These are phyloP conservation scores for Lophius piscatorius DNA, from an alignment of 2,113 vertebrate genomes.

Conservation along the genomic window DNA sequence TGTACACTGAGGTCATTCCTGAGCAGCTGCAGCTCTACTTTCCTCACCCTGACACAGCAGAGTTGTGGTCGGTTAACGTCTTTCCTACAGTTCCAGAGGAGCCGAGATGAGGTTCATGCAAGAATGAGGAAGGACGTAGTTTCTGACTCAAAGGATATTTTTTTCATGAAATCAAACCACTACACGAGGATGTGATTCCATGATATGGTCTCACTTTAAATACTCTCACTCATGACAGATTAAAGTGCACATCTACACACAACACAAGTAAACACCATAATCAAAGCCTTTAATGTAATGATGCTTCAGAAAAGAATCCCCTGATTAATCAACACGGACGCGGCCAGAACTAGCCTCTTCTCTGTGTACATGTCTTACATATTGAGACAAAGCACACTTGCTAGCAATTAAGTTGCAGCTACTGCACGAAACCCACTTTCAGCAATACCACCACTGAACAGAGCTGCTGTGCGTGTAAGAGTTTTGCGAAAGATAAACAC, in stretches of 20 bases:
- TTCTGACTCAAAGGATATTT: slow-evolving; percentile 6
- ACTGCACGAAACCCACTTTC: slow-evolving; percentile 21
- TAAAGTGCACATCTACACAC: slow-evolving; percentile 13
- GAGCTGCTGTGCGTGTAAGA: background rate
- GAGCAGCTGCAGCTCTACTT: slow-evolving; percentile 49
- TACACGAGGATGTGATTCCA: background rate
- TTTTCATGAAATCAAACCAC: background rate
- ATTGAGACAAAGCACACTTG: slow-evolving; percentile 42
- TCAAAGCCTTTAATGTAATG: slow-evolving; percentile 1
- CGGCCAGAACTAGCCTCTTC: slow-evolving; percentile 30
- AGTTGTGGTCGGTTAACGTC: slow-evolving; percentile 11
- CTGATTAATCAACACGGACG: slow-evolving; percentile 58
- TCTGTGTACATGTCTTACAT: slow-evolving; percentile 30
- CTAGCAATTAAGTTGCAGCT: slow-evolving; percentile 52
- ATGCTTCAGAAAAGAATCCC: slow-evolving; percentile 45
- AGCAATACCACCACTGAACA: slow-evolving; percentile 21
- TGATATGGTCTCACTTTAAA: background rate
- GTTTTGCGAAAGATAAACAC: background rate
- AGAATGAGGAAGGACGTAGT: background rate
- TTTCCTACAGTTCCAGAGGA: slow-evolving; percentile 15
- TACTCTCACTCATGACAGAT: background rate
- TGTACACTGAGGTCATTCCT: slow-evolving; percentile 46
- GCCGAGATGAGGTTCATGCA: slow-evolving; percentile 1
- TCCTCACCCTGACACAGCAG: slow-evolving; percentile 11
- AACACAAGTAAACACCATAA: slow-evolving; percentile 29